Evolutionary conservation across 2,797 vertebrate genomes (phyloP).

Genomic region (Anguilla obscura): DNA sequence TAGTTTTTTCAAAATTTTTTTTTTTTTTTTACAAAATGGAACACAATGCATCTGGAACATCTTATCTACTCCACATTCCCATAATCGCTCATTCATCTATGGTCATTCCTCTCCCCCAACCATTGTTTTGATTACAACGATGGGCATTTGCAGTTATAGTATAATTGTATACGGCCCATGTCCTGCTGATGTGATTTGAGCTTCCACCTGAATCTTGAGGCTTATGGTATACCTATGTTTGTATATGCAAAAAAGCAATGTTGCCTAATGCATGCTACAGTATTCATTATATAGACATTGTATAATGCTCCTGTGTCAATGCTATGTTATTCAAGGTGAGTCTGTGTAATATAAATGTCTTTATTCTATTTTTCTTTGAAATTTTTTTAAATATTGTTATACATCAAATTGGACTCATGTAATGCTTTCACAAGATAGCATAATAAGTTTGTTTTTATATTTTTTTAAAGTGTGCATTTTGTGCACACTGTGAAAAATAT

Average conservation of each 20-base stretch:
- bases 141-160: background rate
- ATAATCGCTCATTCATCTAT: background rate
- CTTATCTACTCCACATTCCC: background rate
- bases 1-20: background rate
- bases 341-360: background rate
- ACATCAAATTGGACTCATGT: background rate
- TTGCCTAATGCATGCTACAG: background rate
- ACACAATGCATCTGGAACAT: conserved; percentile 15
- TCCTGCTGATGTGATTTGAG: conserved; percentile 11
- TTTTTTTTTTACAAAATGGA: background rate
- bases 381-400: background rate
- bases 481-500: background rate
- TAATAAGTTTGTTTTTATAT: background rate
- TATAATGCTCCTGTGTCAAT: background rate
- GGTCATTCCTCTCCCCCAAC: background rate
- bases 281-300: background rate
- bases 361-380: background rate
- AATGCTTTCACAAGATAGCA: background rate
- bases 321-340: background rate
- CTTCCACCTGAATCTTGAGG: background rate
- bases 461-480: background rate
- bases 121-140: background rate
- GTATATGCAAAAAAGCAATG: background rate
- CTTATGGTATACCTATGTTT: background rate
- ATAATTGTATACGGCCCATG: background rate